These are phyloP conservation scores for Gadopsis marmoratus DNA, from an alignment of 2,797 vertebrate genomes.

Conservation along the genomic window DNA sequence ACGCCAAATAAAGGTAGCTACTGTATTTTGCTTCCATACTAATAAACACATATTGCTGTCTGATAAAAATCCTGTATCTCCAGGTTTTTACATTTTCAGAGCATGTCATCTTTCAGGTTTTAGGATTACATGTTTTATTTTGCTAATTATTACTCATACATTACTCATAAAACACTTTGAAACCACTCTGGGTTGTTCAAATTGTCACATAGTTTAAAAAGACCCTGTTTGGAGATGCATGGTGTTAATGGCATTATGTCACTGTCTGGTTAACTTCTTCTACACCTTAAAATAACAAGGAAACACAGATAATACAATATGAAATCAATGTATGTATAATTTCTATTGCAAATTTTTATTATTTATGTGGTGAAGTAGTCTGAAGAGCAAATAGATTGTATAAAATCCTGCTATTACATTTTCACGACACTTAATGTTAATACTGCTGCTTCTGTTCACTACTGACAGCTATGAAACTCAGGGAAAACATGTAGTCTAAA, in stretches of 20 bases:
- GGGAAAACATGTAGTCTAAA: constrained; percentile 26
- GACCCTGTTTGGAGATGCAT: neutral
- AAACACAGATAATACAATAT: neutral
- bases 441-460: neutral
- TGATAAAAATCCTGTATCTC: neutral
- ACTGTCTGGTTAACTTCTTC: neutral
- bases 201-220: neutral
- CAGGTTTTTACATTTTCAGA: neutral
- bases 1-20: constrained; percentile 3
- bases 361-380: neutral
- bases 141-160: neutral
- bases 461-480: constrained; percentile 43
- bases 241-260: neutral
- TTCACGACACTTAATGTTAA: constrained; percentile 17
- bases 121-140: neutral
- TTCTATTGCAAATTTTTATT: neutral
- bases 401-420: neutral
- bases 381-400: neutral
- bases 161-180: neutral
- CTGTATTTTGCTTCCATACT: constrained; percentile 2
- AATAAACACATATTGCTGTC: neutral
- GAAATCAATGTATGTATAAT: neutral
- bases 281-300: neutral
- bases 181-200: neutral
- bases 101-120: neutral